A percentile compares a stretch with the other conserved stretches of the same genome.
These are phyloP conservation scores for Unio pictorum DNA, from an alignment of 2,888 invertebrate species.

Conservation along the genomic window DNA sequence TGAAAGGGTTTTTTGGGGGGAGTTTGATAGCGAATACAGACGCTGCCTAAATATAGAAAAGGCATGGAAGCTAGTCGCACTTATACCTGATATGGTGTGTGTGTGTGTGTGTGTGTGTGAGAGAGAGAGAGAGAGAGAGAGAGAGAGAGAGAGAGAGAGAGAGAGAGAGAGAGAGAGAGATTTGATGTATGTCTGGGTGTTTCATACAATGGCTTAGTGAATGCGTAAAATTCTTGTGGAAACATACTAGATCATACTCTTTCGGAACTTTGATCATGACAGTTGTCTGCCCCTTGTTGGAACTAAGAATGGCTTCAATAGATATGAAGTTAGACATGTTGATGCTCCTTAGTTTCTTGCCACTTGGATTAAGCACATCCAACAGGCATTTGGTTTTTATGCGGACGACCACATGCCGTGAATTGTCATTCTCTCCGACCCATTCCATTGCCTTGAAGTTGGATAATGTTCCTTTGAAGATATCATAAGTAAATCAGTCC, in stretches of 20 bases:
- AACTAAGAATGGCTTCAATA: constrained; percentile 48
- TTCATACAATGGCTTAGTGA: background rate
- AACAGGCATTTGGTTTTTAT: constrained; percentile 49
- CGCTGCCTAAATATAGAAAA: too few species aligned
- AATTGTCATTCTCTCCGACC: constrained; percentile 49
- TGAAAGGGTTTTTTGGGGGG: too few species aligned
- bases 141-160: too few species aligned
- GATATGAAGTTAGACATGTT: constrained; percentile 39
- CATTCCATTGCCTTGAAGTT: constrained; percentile 57
- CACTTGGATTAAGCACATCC: constrained; percentile 45
- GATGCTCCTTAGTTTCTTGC: constrained; percentile 50
- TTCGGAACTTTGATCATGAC: constrained; percentile 60
- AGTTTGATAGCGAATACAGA: too few species aligned
- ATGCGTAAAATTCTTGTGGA: background rate
- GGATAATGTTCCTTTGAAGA: constrained; percentile 16
- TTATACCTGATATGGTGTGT: too few species aligned
- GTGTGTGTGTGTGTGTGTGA: too few species aligned
- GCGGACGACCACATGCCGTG: constrained; percentile 50
- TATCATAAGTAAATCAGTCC: too few species aligned
- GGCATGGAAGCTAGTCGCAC: too few species aligned
- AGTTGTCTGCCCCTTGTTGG: constrained; percentile 56
- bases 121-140: too few species aligned
- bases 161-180: too few species aligned
- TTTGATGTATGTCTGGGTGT: too few species aligned
- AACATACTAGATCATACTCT: constrained; percentile 66